Evolutionary conservation across 2,797 vertebrate genomes (phyloP).

Genomic region (Paguma larvata): DNA sequence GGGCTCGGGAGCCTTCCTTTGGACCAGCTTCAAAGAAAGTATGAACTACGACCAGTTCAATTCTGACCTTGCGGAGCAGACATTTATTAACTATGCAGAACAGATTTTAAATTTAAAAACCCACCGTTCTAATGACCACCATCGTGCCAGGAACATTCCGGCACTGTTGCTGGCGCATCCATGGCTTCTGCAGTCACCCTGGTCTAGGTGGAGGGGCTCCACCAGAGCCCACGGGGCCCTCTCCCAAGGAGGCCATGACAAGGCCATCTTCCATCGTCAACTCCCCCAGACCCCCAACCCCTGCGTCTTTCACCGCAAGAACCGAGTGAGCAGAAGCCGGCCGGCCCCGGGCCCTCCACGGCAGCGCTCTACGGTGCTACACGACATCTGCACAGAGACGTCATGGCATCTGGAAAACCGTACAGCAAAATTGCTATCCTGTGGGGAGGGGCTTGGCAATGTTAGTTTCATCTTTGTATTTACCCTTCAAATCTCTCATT

Average conservation of each 20-base stretch:
- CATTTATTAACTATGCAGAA: not conserved
- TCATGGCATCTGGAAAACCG: accelerated
- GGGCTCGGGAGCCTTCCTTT: accelerated
- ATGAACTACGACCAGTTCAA: not conserved
- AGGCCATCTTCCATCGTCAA: not conserved
- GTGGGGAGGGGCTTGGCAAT: not conserved
- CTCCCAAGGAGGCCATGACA: not conserved
- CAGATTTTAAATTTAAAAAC: not conserved
- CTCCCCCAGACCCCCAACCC: not conserved
- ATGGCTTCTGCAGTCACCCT: not conserved
- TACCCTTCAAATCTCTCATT: not conserved
- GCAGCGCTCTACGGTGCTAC: too few species aligned
- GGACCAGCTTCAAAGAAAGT: not conserved
- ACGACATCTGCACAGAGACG: too few species aligned
- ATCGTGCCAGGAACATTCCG: not conserved
- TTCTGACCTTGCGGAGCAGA: not conserved
- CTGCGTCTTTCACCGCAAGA: not conserved
- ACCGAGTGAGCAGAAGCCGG: not conserved
- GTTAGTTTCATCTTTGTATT: not conserved
- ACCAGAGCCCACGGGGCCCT: not conserved
- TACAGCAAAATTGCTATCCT: too few species aligned
- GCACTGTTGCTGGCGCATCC: not conserved
- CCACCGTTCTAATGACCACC: not conserved
- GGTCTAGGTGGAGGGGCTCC: not conserved
- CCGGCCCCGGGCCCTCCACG: too few species aligned